Evolutionary conservation across 37 sponge, comb jelly and placozoan genomes (phyloP), one percentile per base, ranked within the genome.

Genomic region (Oopsacas minuta): DNA sequence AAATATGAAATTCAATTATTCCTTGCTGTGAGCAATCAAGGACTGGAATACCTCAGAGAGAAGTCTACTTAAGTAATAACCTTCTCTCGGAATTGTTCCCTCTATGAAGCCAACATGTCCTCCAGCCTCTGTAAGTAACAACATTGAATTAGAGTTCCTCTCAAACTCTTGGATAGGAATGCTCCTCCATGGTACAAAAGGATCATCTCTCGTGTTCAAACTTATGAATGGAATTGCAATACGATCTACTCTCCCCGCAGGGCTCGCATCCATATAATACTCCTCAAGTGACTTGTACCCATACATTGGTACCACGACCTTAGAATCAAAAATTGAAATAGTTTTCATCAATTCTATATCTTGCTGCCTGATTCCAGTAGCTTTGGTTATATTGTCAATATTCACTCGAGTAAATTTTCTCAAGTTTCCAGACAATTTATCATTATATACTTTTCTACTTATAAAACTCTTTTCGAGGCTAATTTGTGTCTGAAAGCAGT

Each of bases 151-250:
- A 25, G 75, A 61, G 22, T 5, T 25, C 28, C 28, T 25, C 28
- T 25, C 20, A n/a, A 61, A 61, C 30, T 61, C 75, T 12, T 3
- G 32, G 30, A 61, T n/a, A 32, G 75, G 75, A 25, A 61, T n/a
- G 75, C 75, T 61, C 20, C 28, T 61, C 75, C 75, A 61, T 61
- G 75, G 75, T 61, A 61, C 75, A 12, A 61, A 61, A 61, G 75
- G 75, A 34, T 61, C 75, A 61, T 61, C 75, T 61, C 75, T 61
- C 1, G 75, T 61, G 22, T 61, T 61, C 75, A 61, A n/a, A 12
- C 17, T 32, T 5, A 61, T 61, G 22, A 20, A 61, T 12, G 75
- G 75, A 12, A 61, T 61, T n/a, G 20, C 30, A n/a, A 61, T 61
- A 61, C 30, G 22, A 10, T 61, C 28, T 34, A 61, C 20, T n/a